Evolutionary conservation across 2,113 vertebrate genomes (phyloP), one percentile per base, ranked within the genome.

Genomic region (Poecile atricapillus): DNA sequence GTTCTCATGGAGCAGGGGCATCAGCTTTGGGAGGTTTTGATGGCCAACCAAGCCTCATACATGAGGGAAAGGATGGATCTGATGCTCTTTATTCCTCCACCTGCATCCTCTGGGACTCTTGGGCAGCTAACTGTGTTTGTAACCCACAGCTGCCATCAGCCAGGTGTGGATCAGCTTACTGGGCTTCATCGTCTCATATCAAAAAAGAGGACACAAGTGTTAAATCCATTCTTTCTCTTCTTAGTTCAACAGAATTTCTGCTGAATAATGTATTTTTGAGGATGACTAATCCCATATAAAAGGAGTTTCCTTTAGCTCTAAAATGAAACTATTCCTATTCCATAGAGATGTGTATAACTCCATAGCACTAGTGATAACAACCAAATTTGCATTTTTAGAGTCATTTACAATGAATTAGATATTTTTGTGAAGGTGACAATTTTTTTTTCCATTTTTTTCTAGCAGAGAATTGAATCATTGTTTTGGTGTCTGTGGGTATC

Each of bases 81-180:
- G 3, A 13, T 24, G 8, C 15, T 58, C 9, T 6, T 77, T 59
- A 56, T 31, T 83, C 15, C 30, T 91, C 28, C 12, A 35, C 14
- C 58, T 60, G n/a, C 31, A 33, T 81, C 2, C 5, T 25, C n/a
- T 13, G 0, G 4, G 27, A 25, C 22, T 18, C 50, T 52, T 1
- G 10, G 30, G 37, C 44, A 75, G 37, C 53, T 69, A 39, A 39
- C 39, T 39, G 39, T 80, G 44, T 70, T 80, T 67, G 49, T 83
- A 90, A 55, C 44, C 15, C 8, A 7, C 30, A 63, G 43, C 43
- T 3, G 2, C 41, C 67, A 63, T 13, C 6, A 49, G 27, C 50
- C 0, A 0, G 2, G 1, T 79, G 31, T 65, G 30, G 27, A 70
- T 79, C 85, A 58, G 30, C 47, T 85, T 81, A 67, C 35, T 0